These are phyloP conservation scores for Aphelocoma coerulescens DNA, from an alignment of 2,113 vertebrate species.

Conservation along the genomic window DNA sequence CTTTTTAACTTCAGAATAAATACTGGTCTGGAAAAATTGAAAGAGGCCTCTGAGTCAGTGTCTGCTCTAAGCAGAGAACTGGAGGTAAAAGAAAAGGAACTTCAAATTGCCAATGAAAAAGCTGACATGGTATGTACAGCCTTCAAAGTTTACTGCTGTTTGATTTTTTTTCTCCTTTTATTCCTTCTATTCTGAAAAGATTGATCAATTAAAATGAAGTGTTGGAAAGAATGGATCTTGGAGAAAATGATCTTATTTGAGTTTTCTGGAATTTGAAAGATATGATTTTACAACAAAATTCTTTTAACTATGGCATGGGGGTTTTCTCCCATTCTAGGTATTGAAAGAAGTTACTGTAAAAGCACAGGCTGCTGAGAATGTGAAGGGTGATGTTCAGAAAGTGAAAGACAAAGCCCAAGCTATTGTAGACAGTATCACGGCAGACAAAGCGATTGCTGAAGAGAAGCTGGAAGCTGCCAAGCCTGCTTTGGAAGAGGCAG, in stretches of 20 bases:
- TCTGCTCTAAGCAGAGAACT: slow-evolving; percentile 88
- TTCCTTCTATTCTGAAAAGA: neutral
- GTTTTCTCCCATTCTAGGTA: slow-evolving; percentile 73
- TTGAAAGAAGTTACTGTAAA: slow-evolving; percentile 93
- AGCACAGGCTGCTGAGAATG: slow-evolving; percentile 90
- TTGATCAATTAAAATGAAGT: neutral
- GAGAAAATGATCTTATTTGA: neutral
- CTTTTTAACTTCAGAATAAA: slow-evolving; percentile 82
- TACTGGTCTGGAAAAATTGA: slow-evolving; percentile 90
- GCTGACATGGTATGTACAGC: slow-evolving; percentile 83
- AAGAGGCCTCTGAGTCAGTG: slow-evolving; percentile 92
- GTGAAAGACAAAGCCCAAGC: slow-evolving; percentile 95
- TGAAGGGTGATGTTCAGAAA: slow-evolving; percentile 93
- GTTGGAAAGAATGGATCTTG: neutral
- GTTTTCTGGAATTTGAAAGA: neutral
- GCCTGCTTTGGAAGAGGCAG: slow-evolving; percentile 91
- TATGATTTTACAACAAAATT: neutral
- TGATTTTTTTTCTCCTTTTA: neutral
- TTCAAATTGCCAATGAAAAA: slow-evolving; percentile 89
- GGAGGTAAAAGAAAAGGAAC: slow-evolving; percentile 90
- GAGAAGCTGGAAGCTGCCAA: slow-evolving; percentile 88
- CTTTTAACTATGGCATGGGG: neutral
- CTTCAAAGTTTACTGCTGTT: neutral
- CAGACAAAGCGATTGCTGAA: slow-evolving; percentile 89
- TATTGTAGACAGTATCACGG: slow-evolving; percentile 91